Conservation (phyloP, 2,797 vertebrate species). For the Apogon hyalosoma region DNA sequence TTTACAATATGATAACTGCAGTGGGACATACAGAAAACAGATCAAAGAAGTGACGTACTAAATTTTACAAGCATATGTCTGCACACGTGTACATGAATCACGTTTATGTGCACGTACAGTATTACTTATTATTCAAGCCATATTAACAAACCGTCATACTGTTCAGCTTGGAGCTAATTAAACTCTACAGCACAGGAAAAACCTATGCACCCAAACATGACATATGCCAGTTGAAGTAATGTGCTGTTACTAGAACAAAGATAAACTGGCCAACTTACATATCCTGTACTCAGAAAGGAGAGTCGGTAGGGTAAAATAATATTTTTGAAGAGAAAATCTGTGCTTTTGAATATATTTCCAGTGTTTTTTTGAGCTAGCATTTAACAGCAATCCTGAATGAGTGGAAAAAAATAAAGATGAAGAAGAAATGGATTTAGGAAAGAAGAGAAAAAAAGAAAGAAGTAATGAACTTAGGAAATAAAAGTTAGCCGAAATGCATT, state of each 20-base stretch:
- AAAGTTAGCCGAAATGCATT: neutral
- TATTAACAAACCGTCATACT: slow-evolving; percentile 44
- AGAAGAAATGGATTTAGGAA: neutral
- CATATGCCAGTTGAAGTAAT: slow-evolving; percentile 45
- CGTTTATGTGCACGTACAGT: slow-evolving; percentile 34
- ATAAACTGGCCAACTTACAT: slow-evolving; percentile 14
- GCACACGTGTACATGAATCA: slow-evolving; percentile 47
- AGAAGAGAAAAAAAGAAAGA: no score
- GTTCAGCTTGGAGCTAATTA: slow-evolving; percentile 46
- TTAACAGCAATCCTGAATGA: neutral
- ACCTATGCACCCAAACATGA: slow-evolving; percentile 40
- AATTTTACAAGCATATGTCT: slow-evolving; percentile 48
- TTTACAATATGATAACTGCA: slow-evolving; percentile 37
- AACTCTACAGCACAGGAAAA: slow-evolving; percentile 29
- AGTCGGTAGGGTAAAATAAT: neutral
- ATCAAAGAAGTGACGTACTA: slow-evolving; percentile 44
- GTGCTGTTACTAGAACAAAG: slow-evolving; percentile 46
- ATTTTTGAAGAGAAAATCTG: neutral
- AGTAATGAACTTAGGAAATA: slow-evolving; percentile 1
- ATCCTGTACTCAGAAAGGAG: slow-evolving; percentile 7
- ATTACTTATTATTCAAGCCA: slow-evolving; percentile 42
- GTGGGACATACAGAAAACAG: slow-evolving; percentile 31
- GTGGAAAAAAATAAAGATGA: neutral
- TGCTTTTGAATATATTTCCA: neutral
- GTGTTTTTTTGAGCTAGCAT: neutral